A percentile compares a stretch with the other conserved stretches of the same genome.
phyloP scores from a whole-genome alignment of 2,888 invertebrate species.

The Arenicola marina region DNA sequence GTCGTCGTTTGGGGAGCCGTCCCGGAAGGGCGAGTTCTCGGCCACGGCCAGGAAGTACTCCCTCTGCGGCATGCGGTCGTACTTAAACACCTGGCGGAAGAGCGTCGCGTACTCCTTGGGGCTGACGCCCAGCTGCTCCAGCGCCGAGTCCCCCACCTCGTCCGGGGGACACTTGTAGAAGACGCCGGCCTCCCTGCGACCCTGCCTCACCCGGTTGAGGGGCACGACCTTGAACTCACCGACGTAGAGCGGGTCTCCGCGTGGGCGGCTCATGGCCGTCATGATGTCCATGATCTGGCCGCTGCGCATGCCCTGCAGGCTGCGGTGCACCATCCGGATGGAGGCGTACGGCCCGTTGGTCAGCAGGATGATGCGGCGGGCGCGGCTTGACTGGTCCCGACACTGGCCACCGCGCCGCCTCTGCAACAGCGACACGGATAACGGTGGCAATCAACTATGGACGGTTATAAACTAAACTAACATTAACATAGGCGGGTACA shows the following conservation, averaged over 20 bases:
- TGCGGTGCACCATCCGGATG: background rate
- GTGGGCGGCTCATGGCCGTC: background rate
- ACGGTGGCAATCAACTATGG: too few species aligned
- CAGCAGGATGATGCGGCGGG: background rate
- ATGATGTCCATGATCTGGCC: background rate
- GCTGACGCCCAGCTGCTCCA: background rate
- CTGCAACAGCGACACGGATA: too few species aligned
- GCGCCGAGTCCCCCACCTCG: background rate
- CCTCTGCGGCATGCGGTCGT: background rate
- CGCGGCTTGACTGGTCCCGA: too few species aligned
- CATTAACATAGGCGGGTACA: too few species aligned
- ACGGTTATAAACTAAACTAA: too few species aligned
- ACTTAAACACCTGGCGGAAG: background rate
- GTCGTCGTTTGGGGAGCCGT: too few species aligned
- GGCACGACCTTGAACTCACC: background rate
- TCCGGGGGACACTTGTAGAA: slow-evolving; percentile 7
- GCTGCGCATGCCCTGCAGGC: slow-evolving; percentile 1
- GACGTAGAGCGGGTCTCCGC: background rate
- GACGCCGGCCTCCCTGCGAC: background rate
- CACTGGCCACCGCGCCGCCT: too few species aligned
- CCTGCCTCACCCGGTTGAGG: background rate
- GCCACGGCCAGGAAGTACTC: background rate
- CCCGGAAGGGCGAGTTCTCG: background rate
- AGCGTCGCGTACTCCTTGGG: background rate
- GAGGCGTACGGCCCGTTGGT: background rate